These are phyloP conservation scores for Cavia aperea DNA, from an alignment of 2,113 vertebrate genomes.

Conservation along the genomic window DNA sequence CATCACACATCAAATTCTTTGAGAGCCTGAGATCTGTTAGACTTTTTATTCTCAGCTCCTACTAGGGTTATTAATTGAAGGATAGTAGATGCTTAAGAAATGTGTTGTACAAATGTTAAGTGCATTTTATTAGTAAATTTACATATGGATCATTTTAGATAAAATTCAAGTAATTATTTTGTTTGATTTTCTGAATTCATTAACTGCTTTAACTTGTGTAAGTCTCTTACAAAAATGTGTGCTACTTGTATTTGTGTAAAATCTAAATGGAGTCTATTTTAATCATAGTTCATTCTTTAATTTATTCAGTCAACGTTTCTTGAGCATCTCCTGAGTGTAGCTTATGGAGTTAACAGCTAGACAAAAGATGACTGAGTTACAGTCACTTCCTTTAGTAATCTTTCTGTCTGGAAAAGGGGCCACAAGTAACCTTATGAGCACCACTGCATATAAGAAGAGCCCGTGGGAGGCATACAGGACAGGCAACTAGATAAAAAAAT, in stretches of 20 bases:
- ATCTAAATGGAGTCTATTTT: background rate
- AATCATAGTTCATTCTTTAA: background rate
- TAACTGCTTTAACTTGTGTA: background rate
- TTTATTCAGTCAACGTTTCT: constrained; percentile 2
- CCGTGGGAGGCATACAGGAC: background rate
- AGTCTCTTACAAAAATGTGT: background rate
- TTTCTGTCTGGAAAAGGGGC: background rate
- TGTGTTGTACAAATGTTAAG: background rate
- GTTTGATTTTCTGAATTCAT: background rate
- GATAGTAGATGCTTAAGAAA: background rate
- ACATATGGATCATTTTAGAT: background rate
- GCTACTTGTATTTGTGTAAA: background rate
- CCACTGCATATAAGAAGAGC: background rate
- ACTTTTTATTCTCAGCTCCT: background rate
- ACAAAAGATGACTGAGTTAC: background rate
- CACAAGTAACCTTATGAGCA: background rate
- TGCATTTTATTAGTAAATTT: background rate
- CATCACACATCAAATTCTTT: background rate
- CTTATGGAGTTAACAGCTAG: background rate
- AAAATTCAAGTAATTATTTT: background rate
- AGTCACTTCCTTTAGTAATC: background rate
- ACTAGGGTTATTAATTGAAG: background rate
- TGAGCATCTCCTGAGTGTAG: background rate
- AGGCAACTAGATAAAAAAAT: background rate
- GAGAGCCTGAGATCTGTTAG: background rate